Evolutionary conservation across 1,140 invertebrate species (phyloP).

Genomic region (Varroa destructor): DNA sequence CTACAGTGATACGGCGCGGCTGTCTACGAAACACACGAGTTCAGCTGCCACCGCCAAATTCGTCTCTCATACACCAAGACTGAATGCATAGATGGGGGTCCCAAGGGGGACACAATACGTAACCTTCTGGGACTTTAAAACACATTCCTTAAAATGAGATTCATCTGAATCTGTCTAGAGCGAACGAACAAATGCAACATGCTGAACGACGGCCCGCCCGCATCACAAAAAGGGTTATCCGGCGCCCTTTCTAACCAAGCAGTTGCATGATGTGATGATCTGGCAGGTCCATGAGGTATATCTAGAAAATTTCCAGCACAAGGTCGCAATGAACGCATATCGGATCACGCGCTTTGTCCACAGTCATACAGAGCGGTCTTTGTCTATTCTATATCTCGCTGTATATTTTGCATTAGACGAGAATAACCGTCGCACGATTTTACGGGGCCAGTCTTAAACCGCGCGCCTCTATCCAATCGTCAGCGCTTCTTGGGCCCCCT

Average conservation of each 20-base stretch:
- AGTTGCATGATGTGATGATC: background rate
- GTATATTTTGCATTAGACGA: background rate
- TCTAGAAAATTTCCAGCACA: background rate
- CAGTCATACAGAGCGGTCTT: no score
- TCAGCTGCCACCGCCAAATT: background rate
- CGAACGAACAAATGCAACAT: background rate
- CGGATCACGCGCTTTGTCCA: no score
- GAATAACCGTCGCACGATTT: background rate
- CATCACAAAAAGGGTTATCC: slow-evolving; percentile 3
- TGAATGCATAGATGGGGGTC: background rate
- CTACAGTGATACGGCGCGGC: background rate
- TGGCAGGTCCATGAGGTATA: background rate
- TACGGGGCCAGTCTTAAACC: background rate
- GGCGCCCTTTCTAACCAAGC: background rate
- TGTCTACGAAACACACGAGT: background rate
- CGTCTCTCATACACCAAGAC: background rate
- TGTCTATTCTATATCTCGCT: background rate
- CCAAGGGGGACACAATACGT: background rate
- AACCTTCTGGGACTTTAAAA: background rate
- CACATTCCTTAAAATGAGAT: background rate
- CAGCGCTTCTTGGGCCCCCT: no score
- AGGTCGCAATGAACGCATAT: background rate
- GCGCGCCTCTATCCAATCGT: background rate
- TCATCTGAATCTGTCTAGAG: background rate
- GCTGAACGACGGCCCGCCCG: background rate